phyloP scores from a whole-genome alignment of 1,140 invertebrate species.

The Drosophila prosaltans region DNA sequence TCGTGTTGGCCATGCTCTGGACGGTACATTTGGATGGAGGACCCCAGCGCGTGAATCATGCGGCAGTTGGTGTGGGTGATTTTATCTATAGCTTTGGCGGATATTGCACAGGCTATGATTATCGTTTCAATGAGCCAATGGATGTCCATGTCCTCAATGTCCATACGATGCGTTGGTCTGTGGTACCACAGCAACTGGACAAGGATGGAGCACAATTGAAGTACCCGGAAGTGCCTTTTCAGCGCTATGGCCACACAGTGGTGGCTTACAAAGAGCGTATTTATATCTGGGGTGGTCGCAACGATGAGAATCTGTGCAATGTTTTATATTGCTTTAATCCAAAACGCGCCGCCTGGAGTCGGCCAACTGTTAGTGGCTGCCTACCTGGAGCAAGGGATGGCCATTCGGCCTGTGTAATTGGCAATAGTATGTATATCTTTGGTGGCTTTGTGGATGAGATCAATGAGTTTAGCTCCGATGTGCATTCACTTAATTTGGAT shows the following conservation, averaged over 20 bases:
- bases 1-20: slow-evolving; percentile 86
- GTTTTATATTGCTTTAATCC: slow-evolving; percentile 91
- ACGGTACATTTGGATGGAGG: slow-evolving; percentile 92
- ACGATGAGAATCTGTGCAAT: slow-evolving; percentile 92
- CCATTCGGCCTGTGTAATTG: slow-evolving; percentile 93
- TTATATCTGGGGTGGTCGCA: slow-evolving; percentile 95
- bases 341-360: slow-evolving; percentile 87
- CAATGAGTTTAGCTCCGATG: slow-evolving; percentile 91
- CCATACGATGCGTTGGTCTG: slow-evolving; percentile 86
- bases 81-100: slow-evolving; percentile 96
- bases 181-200: slow-evolving; percentile 71
- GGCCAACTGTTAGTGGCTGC: slow-evolving; percentile 86
- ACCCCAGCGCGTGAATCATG: slow-evolving; percentile 90
- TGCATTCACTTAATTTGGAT: slow-evolving; percentile 89
- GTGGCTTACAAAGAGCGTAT: slow-evolving; percentile 89
- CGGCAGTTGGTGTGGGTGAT: slow-evolving; percentile 91
- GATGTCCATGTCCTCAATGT: slow-evolving; percentile 95
- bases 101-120: slow-evolving; percentile 92
- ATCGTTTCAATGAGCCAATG: slow-evolving; percentile 88
- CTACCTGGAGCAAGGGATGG: slow-evolving; percentile 93
- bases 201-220: slow-evolving; percentile 63
- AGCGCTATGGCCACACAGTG: slow-evolving; percentile 93
- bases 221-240: slow-evolving; percentile 84
- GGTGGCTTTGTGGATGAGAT: slow-evolving; percentile 93
- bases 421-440: slow-evolving; percentile 94